Evolutionary conservation across 2,888 invertebrate species (phyloP).

Genomic region (Embidobia sp.): DNA sequence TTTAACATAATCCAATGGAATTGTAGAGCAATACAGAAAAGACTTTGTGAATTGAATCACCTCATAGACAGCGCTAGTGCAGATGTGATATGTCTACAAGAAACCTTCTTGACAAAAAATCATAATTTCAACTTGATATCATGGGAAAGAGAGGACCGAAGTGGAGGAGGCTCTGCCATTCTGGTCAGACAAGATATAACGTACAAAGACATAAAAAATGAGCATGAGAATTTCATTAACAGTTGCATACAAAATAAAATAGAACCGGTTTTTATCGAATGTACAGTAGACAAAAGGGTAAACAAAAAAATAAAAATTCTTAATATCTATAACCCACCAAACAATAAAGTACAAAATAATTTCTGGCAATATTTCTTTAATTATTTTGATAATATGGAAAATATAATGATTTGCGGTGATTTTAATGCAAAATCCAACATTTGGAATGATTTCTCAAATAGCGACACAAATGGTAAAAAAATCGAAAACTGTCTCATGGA

Average conservation of each 20-base stretch:
- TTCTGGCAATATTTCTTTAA: conserved; percentile 19
- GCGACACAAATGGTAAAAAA: neutral
- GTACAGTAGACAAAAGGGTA: neutral
- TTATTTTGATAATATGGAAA: neutral
- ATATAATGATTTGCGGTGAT: conserved; percentile 23
- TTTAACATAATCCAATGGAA: too few species aligned
- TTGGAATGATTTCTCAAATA: neutral
- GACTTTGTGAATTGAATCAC: too few species aligned
- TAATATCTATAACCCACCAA: conserved; percentile 3
- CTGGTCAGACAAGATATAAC: neutral
- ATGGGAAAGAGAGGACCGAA: neutral
- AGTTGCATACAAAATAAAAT: neutral
- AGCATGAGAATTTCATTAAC: neutral
- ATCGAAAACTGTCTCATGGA: neutral
- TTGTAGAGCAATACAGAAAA: too few species aligned
- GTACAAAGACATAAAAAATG: neutral
- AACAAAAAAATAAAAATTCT: neutral
- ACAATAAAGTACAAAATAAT: neutral
- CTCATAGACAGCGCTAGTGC: too few species aligned
- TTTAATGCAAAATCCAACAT: conserved; percentile 21
- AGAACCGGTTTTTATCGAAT: neutral
- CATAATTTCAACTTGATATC: too few species aligned
- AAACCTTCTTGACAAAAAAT: too few species aligned
- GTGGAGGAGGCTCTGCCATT: conserved; percentile 6
- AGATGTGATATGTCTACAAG: too few species aligned